phyloP scores from a whole-genome alignment of 2,797 vertebrate genomes.

The Phoeniculus purpureus region DNA sequence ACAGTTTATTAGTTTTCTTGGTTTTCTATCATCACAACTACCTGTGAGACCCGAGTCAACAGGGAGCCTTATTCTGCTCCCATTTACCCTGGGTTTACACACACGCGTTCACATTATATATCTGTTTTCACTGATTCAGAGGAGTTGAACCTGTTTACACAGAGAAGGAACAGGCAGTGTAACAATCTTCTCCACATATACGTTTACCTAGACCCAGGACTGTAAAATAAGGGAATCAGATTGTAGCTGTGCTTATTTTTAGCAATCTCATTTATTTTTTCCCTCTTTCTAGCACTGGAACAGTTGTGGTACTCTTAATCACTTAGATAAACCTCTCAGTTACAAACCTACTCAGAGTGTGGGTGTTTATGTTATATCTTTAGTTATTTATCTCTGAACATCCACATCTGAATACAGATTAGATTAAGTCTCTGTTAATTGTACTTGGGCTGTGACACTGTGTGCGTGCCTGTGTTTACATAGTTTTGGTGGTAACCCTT shows the following conservation, averaged over 20 bases:
- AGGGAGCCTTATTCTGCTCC: neutral
- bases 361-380: conserved; percentile 33
- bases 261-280: neutral
- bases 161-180: neutral
- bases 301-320: conserved; percentile 39
- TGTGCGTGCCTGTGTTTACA: neutral
- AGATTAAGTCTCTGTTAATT: conserved; percentile 28
- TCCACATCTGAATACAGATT: conserved; percentile 23
- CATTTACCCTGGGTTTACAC: neutral
- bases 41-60: neutral
- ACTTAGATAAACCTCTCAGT: conserved; percentile 44
- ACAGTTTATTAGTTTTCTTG: conserved; percentile 13
- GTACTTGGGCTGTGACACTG: neutral
- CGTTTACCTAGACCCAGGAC: neutral
- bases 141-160: neutral
- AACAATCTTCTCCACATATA: neutral
- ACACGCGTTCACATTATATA: neutral
- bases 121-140: neutral
- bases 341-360: conserved; percentile 30
- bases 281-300: neutral
- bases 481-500: neutral
- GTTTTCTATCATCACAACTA: neutral
- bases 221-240: neutral
- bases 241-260: conserved; percentile 29
- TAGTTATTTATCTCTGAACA: conserved; percentile 42